Evolutionary conservation across 2,888 invertebrate species (phyloP), one percentile per base, ranked within the genome.

Genomic region (Micropterix aruncella): DNA sequence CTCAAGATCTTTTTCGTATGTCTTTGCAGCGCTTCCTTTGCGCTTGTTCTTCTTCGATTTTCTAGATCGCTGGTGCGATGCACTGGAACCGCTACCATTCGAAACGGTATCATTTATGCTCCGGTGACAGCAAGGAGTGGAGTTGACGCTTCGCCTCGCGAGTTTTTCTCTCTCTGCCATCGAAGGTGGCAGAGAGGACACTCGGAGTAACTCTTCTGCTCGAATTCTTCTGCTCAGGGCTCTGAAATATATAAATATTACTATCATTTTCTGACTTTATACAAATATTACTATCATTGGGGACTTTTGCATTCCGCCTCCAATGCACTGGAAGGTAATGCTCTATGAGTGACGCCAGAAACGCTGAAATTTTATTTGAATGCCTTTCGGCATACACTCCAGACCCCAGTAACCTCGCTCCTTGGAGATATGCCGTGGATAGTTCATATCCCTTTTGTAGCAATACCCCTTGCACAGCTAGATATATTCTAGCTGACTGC

Each of bases 181-280:
- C 1, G 75, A 75, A 0, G 80, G 79, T 1, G 83, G 83, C 46
- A 79, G 63, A 27, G 75, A 77, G 0, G 83, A 74, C 1, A 71
- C 70, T 47, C 74, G 75, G 42, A 83, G 59, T 69, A 83, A 66
- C 60, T 83, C 83, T 52, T 81, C 80, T 0, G 83, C 75, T 46
- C 83, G 66, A 36, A 83, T 75, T 54, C 77, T 77, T 52, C 79
- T 77, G 54, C 79, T 79, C 53, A 83, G 65, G 15, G 74, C 67
- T 50, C 80, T 79, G 50, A 17, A 57, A 54, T n/a, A n/a, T n/a
- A n/a, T 19, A 39, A 16, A 42, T 7, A 27, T 3, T 14, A 9
- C 7, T 36, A 7, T 36, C 7, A 7, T n/a, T n/a, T n/a, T n/a
- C n/a, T n/a, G n/a, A n/a, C n/a, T n/a, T n/a, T n/a, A n/a, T n/a